Evolutionary conservation across 2,888 invertebrate genomes (phyloP).

Genomic region (Ectropis crepuscularia): DNA sequence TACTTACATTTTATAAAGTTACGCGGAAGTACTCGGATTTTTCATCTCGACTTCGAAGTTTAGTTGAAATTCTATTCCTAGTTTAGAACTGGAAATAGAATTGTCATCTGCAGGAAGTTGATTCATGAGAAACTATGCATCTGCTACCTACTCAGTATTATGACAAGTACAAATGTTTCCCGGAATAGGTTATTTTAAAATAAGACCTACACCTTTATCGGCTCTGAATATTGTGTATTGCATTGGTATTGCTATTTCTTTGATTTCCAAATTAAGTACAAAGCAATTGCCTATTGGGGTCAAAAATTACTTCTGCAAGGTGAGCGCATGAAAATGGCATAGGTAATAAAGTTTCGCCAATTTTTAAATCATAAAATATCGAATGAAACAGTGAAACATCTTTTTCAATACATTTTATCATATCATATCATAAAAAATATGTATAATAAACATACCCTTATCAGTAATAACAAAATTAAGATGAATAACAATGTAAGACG

Average conservation of each 20-base stretch:
- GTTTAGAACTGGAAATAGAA: conserved; percentile 19
- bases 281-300: too few species aligned
- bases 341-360: too few species aligned
- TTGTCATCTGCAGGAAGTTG: conserved; percentile 4
- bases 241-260: too few species aligned
- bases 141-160: not conserved
- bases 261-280: too few species aligned
- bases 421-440: conserved; percentile 31
- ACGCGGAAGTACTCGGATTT: conserved; percentile 14
- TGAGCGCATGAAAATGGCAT: too few species aligned
- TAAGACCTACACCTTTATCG: too few species aligned
- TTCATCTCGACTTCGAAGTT: conserved; percentile 19
- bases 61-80: conserved; percentile 8
- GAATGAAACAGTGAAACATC: conserved; percentile 2
- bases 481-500: conserved; percentile 22
- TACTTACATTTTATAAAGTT: conserved; percentile 26
- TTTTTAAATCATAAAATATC: too few species aligned
- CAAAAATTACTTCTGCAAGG: too few species aligned
- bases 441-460: conserved; percentile 25
- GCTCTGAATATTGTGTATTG: too few species aligned
- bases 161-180: too few species aligned
- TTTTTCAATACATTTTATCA: conserved; percentile 16
- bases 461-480: conserved; percentile 25
- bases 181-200: too few species aligned
- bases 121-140: conserved; percentile 12